Base-by-base conservation (phyloP, 2,888 invertebrate genomes). In the Drosophila siamana region DNA sequence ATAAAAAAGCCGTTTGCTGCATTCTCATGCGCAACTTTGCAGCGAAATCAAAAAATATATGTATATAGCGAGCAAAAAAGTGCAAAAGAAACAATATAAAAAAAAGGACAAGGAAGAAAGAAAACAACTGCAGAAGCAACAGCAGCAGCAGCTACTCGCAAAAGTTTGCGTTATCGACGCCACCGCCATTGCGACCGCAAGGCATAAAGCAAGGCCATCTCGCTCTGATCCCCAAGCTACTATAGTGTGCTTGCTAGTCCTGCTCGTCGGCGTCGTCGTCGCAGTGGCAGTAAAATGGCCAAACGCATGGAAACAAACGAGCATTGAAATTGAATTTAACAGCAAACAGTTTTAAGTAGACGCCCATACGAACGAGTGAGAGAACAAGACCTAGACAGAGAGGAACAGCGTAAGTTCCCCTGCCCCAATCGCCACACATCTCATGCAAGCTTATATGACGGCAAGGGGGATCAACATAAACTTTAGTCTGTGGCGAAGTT, bases 1-100 rank as follows among this genome's bases (percentile, higher is more conserved):
- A 84, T 87, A 89, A 86, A 83, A 87, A 85, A 89, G 86, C 89
- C 86, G 88, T 86, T 86, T 87, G 89, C 88, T 87, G 89, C 89
- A 89, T 85, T 87, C 86, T 85, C 89, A 85, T 85, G 84, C 89
- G 88, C 89, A 73, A 88, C 76, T 80, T 72, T 74, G 79, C 75
- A 74, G 61, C 70, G 65, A 65, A 69, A 78, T 78, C 79, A 74
- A 78, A 65, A 76, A 74, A 66, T 41, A 54, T 28, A 43, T n/a
- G n/a, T n/a, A n/a, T 8, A 43, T n/a, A 22, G n/a, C 4, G 48
- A 40, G 40, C 61, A 43, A 30, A 48, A 24, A 38, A 44, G 33
- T 33, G 51, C n/a, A 28, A 52, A 24, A 24, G 5, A 24, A 24
- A 33, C 30, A 33, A 33, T 33, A 33, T 33, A 33, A 41, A 40